Percentiles rank a stretch among this genome's conserved stretches.
These are phyloP conservation scores for Damaliscus lunatus DNA, from an alignment of 2,113 vertebrate species.

Conservation along the genomic window DNA sequence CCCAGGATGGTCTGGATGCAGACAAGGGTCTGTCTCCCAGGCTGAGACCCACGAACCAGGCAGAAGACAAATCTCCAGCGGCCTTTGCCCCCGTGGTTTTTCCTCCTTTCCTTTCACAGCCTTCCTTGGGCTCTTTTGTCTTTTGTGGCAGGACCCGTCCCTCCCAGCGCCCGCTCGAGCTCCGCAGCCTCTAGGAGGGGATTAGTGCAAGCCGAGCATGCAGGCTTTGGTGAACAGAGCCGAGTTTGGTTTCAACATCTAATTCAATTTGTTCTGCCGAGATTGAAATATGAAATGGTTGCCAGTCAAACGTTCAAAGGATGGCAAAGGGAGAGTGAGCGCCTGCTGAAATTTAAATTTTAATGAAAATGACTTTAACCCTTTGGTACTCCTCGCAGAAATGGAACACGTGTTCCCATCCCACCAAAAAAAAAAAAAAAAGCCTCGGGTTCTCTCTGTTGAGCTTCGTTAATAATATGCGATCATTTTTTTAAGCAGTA, in stretches of 20 bases:
- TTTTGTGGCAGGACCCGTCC: slow-evolving; percentile 45
- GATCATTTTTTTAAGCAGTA: accelerated
- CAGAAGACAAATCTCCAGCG: accelerated
- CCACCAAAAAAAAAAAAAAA: not conserved
- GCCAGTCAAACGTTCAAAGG: slow-evolving; percentile 85
- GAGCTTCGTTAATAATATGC: not conserved
- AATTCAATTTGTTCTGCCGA: slow-evolving; percentile 89
- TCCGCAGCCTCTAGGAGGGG: slow-evolving; percentile 62
- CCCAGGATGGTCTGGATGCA: not conserved
- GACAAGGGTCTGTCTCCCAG: not conserved
- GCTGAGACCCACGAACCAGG: not conserved
- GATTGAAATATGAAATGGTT: slow-evolving; percentile 88
- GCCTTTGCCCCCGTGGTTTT: not conserved
- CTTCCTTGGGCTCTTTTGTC: slow-evolving; percentile 24
- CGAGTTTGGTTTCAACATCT: slow-evolving; percentile 83
- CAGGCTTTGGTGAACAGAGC: slow-evolving; percentile 82
- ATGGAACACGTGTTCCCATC: not conserved
- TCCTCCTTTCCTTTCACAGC: not conserved
- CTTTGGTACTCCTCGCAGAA: slow-evolving; percentile 61
- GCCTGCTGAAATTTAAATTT: slow-evolving; percentile 81
- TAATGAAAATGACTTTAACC: slow-evolving; percentile 85
- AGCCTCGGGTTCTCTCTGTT: not conserved
- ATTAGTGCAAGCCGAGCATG: slow-evolving; percentile 78
- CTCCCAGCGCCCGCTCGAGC: slow-evolving; percentile 55
- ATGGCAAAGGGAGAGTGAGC: slow-evolving; percentile 39